phyloP scores from a whole-genome alignment of 2,797 vertebrate genomes.

The Paedocypris micromegethes region DNA sequence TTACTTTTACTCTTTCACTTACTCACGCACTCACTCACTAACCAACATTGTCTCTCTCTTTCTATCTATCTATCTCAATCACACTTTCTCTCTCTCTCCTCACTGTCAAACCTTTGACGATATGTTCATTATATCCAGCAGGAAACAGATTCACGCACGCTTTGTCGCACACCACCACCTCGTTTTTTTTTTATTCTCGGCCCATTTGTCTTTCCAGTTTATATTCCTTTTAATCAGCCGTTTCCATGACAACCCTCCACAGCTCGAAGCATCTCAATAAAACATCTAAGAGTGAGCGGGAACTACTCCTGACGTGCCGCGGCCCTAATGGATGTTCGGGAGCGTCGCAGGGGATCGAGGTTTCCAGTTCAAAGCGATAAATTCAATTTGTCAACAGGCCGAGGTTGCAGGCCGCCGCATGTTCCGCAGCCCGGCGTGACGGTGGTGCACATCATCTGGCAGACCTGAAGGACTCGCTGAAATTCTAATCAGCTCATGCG shows the following conservation, averaged over 20 bases:
- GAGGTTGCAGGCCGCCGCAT: slow-evolving; percentile 11
- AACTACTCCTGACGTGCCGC: too few relatives aligned
- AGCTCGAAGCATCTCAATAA: slow-evolving; percentile 59
- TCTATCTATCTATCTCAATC: too few relatives aligned
- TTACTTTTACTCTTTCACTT: too few relatives aligned
- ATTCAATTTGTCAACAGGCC: slow-evolving; percentile 6
- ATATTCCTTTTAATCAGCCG: slow-evolving; percentile 64
- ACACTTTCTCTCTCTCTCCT: too few relatives aligned
- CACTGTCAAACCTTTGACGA: neutral
- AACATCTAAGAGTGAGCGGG: slow-evolving; percentile 51
- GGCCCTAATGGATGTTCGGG: slow-evolving; percentile 5
- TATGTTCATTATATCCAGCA: neutral
- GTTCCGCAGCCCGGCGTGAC: neutral
- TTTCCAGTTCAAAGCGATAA: neutral
- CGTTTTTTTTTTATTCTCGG: slow-evolving; percentile 2
- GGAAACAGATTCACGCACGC: slow-evolving; percentile 10
- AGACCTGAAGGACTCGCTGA: slow-evolving; percentile 26
- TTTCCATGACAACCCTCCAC: slow-evolving; percentile 70
- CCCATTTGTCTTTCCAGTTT: slow-evolving; percentile 57
- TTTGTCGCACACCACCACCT: neutral
- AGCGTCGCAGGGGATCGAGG: neutral
- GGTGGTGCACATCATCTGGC: slow-evolving; percentile 22
- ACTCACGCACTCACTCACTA: too few relatives aligned
- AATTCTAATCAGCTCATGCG: slow-evolving; percentile 28
- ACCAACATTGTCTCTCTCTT: too few relatives aligned